Evolutionary conservation across 2,797 vertebrate genomes (phyloP), one percentile per base, ranked within the genome.

Genomic region (Enteromius thamalakanensis): DNA sequence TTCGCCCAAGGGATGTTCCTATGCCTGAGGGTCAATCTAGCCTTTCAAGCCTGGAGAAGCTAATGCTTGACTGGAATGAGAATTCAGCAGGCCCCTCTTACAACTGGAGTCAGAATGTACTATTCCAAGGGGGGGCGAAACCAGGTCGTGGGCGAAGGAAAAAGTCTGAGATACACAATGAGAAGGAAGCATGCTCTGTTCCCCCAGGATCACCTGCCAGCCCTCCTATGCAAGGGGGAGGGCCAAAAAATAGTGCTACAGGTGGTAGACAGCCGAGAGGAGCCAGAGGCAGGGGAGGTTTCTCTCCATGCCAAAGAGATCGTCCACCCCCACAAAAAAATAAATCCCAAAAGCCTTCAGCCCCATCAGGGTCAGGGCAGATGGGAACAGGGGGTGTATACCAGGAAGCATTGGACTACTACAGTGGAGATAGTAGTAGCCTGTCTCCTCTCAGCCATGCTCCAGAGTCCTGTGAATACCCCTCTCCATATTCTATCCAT

Each of bases 11-110:
- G 64, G 94, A 95, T 70, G 76, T 34, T 87, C 92, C 84, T 80
- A 87, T 79, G 91, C 80, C 84, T 77, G 87, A 96, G 87, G 96
- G 95, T 60, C 97, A 97, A 86, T 99, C 98, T 21, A 99, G 98
- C 89, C 94, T 99, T 82, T 99, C 98, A 72, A 99, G 98, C 90
- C 92, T 99, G 90, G 98, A 99, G 93, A 99, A 99, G 87, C 89
- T 99, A 88, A 99, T 99, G 98, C 97, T 99, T 96, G 98, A 99
- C 88, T 99, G 98, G 98, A 97, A 99, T 0, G 98, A 99, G 92
- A 97, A 97, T 0, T 97, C 97, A 1, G 95, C 97, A 0, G 97
- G 97, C 21, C 96, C 98, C 0, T 97, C 97, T 60, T 99, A 99
- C 90, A 99, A 98, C 94, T 99, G 98, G 98, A 99, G 98, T 93